These are phyloP conservation scores for Trilocha varians DNA, from an alignment of 2,888 invertebrate genomes.

Conservation along the genomic window DNA sequence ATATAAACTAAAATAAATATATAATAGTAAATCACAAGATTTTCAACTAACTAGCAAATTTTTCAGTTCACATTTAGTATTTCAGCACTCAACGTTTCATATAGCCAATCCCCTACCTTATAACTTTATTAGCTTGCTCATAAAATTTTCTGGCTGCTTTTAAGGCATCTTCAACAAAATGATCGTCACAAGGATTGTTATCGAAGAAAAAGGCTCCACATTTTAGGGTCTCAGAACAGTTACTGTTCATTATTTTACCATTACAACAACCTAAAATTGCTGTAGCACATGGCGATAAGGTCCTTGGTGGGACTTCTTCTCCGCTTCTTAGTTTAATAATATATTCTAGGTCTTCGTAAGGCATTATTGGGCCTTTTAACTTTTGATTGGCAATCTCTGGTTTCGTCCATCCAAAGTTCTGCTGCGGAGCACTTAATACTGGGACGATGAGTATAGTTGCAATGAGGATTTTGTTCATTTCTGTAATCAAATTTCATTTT, in stretches of 20 bases:
- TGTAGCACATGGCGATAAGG: constrained; percentile 78
- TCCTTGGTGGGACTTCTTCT: constrained; percentile 19
- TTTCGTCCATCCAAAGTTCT: too few species aligned
- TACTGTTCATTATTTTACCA: constrained; percentile 49
- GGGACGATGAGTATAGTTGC: constrained; percentile 23
- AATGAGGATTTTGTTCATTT: constrained; percentile 27
- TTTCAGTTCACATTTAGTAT: too few species aligned
- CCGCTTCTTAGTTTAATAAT: constrained; percentile 38
- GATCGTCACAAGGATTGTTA: constrained; percentile 80
- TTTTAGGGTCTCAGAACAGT: constrained; percentile 81
- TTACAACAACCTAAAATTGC: constrained; percentile 84
- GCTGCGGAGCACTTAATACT: constrained; percentile 29
- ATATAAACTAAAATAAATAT: too few species aligned
- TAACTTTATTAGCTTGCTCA: constrained; percentile 32
- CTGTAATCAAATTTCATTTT: constrained; percentile 29
- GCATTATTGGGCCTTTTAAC: constrained; percentile 41
- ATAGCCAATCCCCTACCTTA: constrained; percentile 11
- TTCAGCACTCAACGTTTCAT: too few species aligned
- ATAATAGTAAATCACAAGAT: too few species aligned
- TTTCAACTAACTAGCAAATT: too few species aligned
- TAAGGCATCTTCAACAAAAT: constrained; percentile 73
- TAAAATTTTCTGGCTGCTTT: constrained; percentile 55
- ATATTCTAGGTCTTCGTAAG: constrained; percentile 44
- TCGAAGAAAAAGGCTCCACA: constrained; percentile 85
- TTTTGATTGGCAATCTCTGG: too few species aligned